Evolutionary conservation across 1,140 invertebrate species (phyloP).

Genomic region (Caenorhabditis latens): DNA sequence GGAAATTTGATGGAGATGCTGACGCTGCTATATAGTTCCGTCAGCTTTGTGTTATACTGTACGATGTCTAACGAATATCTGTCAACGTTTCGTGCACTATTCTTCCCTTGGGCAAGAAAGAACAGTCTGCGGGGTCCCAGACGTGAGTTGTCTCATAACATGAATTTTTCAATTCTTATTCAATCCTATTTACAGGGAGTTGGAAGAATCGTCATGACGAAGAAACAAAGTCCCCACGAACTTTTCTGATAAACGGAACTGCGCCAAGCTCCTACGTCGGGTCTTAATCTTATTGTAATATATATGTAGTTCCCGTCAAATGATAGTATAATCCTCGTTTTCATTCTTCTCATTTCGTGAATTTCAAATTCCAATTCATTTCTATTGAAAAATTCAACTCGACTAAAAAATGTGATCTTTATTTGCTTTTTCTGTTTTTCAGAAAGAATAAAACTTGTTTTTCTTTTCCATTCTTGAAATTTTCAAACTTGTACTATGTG

Average conservation of each 20-base stretch:
- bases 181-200: constrained; percentile 3
- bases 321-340: not conserved
- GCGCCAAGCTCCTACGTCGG: constrained; percentile 47
- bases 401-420: not conserved
- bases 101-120: constrained; percentile 60
- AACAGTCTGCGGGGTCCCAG: constrained; percentile 19
- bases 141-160: not conserved
- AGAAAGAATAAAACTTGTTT: not conserved
- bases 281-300: not conserved
- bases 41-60: constrained; percentile 69
- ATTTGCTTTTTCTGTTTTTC: not conserved
- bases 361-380: not conserved
- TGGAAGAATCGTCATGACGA: constrained; percentile 36
- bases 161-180: not conserved
- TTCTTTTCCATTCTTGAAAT: not conserved
- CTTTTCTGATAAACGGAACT: constrained; percentile 35
- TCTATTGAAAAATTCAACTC: not conserved
- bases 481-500: too few relatives aligned
- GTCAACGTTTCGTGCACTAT: constrained; percentile 65
- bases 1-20: constrained; percentile 69
- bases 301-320: not conserved
- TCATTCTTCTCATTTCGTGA: not conserved
- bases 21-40: constrained; percentile 69
- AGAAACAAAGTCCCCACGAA: constrained; percentile 31
- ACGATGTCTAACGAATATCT: constrained; percentile 68